These are phyloP conservation scores for Cottus gobio DNA, from an alignment of 2,113 vertebrate species.

Conservation along the genomic window DNA sequence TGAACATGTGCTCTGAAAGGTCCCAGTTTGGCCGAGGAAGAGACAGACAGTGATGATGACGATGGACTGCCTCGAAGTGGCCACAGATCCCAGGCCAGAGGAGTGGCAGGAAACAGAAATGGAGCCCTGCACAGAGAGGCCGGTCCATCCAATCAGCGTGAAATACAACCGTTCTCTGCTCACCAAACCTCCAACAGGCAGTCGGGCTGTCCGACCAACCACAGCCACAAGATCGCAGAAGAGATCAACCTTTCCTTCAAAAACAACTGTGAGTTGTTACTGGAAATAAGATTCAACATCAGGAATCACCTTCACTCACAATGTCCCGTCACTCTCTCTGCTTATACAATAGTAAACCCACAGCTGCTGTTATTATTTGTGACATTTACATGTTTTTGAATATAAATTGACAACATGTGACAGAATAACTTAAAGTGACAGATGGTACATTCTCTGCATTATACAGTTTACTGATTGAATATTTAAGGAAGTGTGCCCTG, in stretches of 20 bases:
- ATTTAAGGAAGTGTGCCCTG: neutral
- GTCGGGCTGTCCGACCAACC: constrained; percentile 69
- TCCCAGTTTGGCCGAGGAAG: constrained; percentile 59
- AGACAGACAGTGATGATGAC: constrained; percentile 68
- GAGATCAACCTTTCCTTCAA: constrained; percentile 73
- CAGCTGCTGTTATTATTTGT: neutral
- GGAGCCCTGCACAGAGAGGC: constrained; percentile 71
- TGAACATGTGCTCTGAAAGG: constrained; percentile 45
- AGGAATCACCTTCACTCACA: neutral
- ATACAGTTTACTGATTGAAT: neutral
- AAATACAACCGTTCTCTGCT: constrained; percentile 73
- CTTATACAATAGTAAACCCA: neutral
- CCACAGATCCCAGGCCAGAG: constrained; percentile 56
- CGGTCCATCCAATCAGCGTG: constrained; percentile 76
- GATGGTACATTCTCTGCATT: neutral
- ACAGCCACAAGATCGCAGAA: constrained; percentile 81
- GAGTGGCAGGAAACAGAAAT: constrained; percentile 51
- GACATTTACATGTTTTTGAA: constrained; percentile 13
- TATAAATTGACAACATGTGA: neutral
- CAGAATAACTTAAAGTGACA: neutral
- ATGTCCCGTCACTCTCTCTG: neutral
- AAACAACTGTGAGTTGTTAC: constrained; percentile 75
- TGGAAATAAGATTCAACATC: neutral
- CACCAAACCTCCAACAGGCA: constrained; percentile 56
- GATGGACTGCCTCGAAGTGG: constrained; percentile 24